Evolutionary conservation across 1,140 invertebrate species (phyloP).

Genomic region (Diorhabda sublineata): DNA sequence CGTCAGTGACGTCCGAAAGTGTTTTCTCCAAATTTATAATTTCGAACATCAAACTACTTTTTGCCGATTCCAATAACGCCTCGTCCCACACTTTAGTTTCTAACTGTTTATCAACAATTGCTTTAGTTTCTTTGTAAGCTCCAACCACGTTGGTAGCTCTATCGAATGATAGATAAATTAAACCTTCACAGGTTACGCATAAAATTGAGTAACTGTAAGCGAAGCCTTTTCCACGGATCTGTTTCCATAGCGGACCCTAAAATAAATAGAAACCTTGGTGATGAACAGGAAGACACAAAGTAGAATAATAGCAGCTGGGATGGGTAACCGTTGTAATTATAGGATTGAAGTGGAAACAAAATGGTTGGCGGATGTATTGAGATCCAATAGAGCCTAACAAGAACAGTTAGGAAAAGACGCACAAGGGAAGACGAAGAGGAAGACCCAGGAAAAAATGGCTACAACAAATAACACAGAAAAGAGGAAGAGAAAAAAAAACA

Average conservation of each 20-base stretch:
- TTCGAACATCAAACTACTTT: slow-evolving; percentile 80
- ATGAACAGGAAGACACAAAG: too few relatives aligned
- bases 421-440: too few relatives aligned
- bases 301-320: too few relatives aligned
- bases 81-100: slow-evolving; percentile 62
- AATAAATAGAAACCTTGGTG: slow-evolving; percentile 3
- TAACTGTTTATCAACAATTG: slow-evolving; percentile 61
- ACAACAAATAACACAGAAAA: too few relatives aligned
- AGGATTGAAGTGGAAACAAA: too few relatives aligned
- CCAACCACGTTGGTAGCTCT: slow-evolving; percentile 69
- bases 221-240: slow-evolving; percentile 77
- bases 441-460: too few relatives aligned
- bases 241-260: slow-evolving; percentile 83
- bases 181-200: slow-evolving; percentile 60
- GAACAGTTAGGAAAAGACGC: too few relatives aligned
- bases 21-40: slow-evolving; percentile 76
- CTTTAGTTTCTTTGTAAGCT: slow-evolving; percentile 72
- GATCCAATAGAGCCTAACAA: too few relatives aligned
- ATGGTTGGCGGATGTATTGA: too few relatives aligned
- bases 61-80: slow-evolving; percentile 74
- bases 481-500: too few relatives aligned
- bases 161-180: slow-evolving; percentile 67
- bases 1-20: slow-evolving; percentile 63
- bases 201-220: slow-evolving; percentile 72
- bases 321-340: too few relatives aligned